Evolutionary conservation across 2,888 invertebrate species (phyloP).

Genomic region (Habrosyne pyritoides): DNA sequence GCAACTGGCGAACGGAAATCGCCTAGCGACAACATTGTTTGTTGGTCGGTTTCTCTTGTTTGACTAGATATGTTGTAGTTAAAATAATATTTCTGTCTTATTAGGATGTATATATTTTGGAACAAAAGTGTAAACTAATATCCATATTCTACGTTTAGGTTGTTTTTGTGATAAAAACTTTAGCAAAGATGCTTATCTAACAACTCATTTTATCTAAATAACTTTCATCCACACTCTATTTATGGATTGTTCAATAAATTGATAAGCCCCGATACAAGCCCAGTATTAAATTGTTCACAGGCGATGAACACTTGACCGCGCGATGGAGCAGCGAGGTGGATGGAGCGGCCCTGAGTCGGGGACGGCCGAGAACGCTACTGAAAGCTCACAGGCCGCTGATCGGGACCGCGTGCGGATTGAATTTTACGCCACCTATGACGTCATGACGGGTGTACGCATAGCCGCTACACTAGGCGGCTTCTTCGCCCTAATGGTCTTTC

Average conservation of each 20-base stretch:
- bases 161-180: too few relatives aligned
- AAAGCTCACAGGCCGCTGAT: slow-evolving; percentile 74
- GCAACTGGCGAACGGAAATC: slow-evolving; percentile 75
- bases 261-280: slow-evolving; percentile 15
- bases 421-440: slow-evolving; percentile 95
- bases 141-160: too few relatives aligned
- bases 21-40: slow-evolving; percentile 75
- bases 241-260: slow-evolving; percentile 17
- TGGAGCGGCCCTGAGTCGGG: slow-evolving; percentile 65
- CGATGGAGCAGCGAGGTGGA: slow-evolving; percentile 76
- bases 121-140: too few relatives aligned
- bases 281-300: slow-evolving; percentile 56
- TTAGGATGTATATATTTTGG: neutral
- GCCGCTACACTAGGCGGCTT: slow-evolving; percentile 96
- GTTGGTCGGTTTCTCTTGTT: slow-evolving; percentile 60
- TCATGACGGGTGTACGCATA: slow-evolving; percentile 96
- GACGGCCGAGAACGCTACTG: slow-evolving; percentile 67
- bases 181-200: neutral
- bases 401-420: slow-evolving; percentile 89
- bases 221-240: slow-evolving; percentile 12
- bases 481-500: slow-evolving; percentile 95
- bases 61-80: slow-evolving; percentile 32
- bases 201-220: slow-evolving; percentile 15
- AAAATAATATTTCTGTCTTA: slow-evolving; percentile 14
- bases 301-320: slow-evolving; percentile 78